Base-by-base conservation (phyloP, 2,797 vertebrate species). In the Catamblyrhynchus diadema region DNA sequence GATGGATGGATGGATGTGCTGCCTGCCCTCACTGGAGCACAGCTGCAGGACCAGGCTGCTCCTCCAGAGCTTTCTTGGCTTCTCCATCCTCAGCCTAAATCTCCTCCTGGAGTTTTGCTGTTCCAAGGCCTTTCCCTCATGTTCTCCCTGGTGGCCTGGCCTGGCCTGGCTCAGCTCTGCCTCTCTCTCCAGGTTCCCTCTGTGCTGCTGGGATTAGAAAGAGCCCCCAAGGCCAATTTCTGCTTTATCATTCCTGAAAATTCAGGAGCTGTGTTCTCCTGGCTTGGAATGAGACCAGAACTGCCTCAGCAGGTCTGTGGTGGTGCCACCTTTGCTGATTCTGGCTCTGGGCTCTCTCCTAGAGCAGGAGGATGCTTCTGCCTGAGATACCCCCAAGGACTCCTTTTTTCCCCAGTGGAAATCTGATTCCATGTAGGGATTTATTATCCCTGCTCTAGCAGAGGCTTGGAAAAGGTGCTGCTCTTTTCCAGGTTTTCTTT, bases 401-500 rank as follows among this genome's bases (percentile, higher is more conserved):
- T 7, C 12, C 4, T 27, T 28, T 64, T 51, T 3, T 3, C 0
- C 10, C 22, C 8, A 28, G 0, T 42, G 39, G 44, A 42, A 79
- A 18, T 41, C 35, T 56, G 50, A 5, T 72, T 88, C 53, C 61
- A 9, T 33, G 3, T 1, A 37, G 25, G 54, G 65, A 83, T 75
- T 79, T 75, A 9, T 90, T 61, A 48, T 62, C 48, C 85, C 51
- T 62, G 8, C 19, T 79, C 10, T 33, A 21, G 13, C 11, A 65
- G 48, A 25, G 33, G 6, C 25, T 70, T 70, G 67, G 56, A 30
- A 57, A 62, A 85, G 37, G 9, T 45, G 28, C 27, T 88, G 88
- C 54, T 86, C 21, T 64, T 30, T 24, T 25, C 32, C n/a, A 64
- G 17, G 2, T 8, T 45, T 60, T 15, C 27, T 73, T 54, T 15